Base-by-base conservation (phyloP, 2,797 vertebrate species). In the Clarias pachynema region DNA sequence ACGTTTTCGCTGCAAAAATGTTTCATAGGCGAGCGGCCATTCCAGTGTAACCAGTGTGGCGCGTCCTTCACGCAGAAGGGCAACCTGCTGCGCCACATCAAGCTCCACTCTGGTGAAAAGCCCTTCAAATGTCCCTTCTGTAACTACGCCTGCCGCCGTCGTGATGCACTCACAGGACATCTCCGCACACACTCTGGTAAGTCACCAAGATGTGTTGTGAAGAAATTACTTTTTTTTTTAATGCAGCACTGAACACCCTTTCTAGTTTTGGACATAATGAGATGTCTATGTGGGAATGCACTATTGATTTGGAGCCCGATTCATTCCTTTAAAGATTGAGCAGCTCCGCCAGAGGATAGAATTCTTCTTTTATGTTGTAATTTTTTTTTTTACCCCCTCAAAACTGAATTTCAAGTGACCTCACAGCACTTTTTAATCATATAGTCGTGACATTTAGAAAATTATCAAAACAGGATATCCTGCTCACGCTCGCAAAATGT, bases 61-160 rank as follows among this genome's bases (percentile, higher is more conserved):
- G 97, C 98, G 86, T 99, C 98, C 89, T 99, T 99, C 93, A 99
- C 98, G 14, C 98, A 99, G 93, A 99, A 99, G 92, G 98, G 98
- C 37, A 99, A 99, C 93, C 92, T 99, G 86, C 92, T 99, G 88
- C 97, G 98, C 29, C 98, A 99, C 94, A 98, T 98, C 93, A 99
- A 99, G 90, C 94, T 99, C 92, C 98, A 99, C 92, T 99, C 98
- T 0, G 98, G 97, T 68, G 98, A 99, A 94, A 99, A 99, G 91
- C 97, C 98, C 92, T 99, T 99, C 94, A 99, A 99, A 91, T 99
- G 97, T 87, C 97, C 96, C 82, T 95, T 98, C 92, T 99, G 97
- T 91, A 98, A 96, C 94, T 99, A 99, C 0, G 97, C 98, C 89
- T 99, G 98, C 87, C 97, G 98, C 62, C 93, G 98, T 75, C 94